Evolutionary conservation across 2,113 vertebrate species (phyloP), one percentile per base, ranked within the genome.

Genomic region (Nansenia antarctica): DNA sequence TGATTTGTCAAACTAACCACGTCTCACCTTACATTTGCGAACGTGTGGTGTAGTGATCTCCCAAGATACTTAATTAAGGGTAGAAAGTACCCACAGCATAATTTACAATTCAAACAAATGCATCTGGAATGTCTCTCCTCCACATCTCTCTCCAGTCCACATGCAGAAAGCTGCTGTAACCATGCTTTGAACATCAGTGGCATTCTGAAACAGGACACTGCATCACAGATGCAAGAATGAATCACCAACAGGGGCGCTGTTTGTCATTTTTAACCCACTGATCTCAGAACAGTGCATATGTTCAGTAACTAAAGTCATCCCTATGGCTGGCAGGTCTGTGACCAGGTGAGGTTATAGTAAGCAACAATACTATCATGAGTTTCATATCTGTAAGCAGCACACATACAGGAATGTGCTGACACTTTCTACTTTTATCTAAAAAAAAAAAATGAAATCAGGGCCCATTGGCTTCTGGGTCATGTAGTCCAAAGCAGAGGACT

Each of bases 171-270:
- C 35, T 37, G 11, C 35, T 5, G 5, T 11, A 37, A 5, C 35
- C 35, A 37, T 5, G 35, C 5, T 37, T 37, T 37, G 5, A 37
- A 5, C 35, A 37, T 37, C 35, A 37, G 35, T 37, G 35, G 35
- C 35, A 11, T 5, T 11, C 35, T 37, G 35, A 37, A 37, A 37
- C 35, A 37, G 35, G 11, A 12, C 11, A 62, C 5, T 62, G 11
- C 7, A 26, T 42, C 26, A 52, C 9, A 30, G 37, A 2, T 29
- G 26, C 49, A 65, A 32, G 45, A 49, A 52, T 5, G 30, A 32
- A 9, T 27, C 27, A 47, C 63, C 63, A 65, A 65, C 63, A 52
- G 63, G 45, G 63, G 42, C 63, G 32, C 29, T 49, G 29, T 65
- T 65, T 65, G 20, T 31, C 45, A n/a, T n/a, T 42, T 34, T 3